Conservation (phyloP, 2,113 vertebrate genomes). For the Anarrhichthys ocellatus region DNA sequence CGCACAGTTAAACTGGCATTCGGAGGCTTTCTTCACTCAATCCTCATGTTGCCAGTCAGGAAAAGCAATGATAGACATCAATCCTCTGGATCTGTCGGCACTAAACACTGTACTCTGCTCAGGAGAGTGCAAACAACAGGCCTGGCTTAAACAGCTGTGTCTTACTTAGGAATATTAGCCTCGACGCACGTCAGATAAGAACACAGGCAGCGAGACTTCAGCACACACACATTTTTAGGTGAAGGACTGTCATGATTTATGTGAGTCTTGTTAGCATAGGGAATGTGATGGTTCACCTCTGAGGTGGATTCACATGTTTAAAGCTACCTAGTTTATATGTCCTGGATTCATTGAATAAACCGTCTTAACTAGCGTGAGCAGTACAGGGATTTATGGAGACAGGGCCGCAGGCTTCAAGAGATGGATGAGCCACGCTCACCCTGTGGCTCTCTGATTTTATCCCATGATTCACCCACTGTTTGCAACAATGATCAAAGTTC, state of each 20-base stretch:
- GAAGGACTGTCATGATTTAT: slow-evolving; percentile 43
- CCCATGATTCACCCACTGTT: slow-evolving; percentile 29
- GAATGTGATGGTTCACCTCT: slow-evolving; percentile 47
- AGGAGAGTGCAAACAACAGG: slow-evolving; percentile 42
- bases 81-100: slow-evolving; percentile 51
- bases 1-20: slow-evolving; percentile 20
- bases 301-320: slow-evolving; percentile 42
- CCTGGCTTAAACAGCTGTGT: slow-evolving; percentile 53
- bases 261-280: slow-evolving; percentile 44
- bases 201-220: slow-evolving; percentile 13
- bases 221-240: slow-evolving; percentile 31
- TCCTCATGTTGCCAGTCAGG: slow-evolving; percentile 45
- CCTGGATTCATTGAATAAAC: slow-evolving; percentile 59
- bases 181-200: slow-evolving; percentile 29
- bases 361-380: slow-evolving; percentile 36
- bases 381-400: slow-evolving; percentile 55
- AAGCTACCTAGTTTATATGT: slow-evolving; percentile 29
- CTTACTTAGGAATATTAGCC: slow-evolving; percentile 19
- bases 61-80: slow-evolving; percentile 46
- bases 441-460: slow-evolving; percentile 32
- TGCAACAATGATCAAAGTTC: slow-evolving; percentile 28
- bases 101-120: slow-evolving; percentile 36
- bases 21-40: slow-evolving; percentile 2
- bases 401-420: slow-evolving; percentile 28
- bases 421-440: slow-evolving; percentile 38